Evolutionary conservation across 53 echinoderm and acorn worm genomes (phyloP), one percentile per base, ranked within the genome.

Genomic region (Paracentrotus lividus): DNA sequence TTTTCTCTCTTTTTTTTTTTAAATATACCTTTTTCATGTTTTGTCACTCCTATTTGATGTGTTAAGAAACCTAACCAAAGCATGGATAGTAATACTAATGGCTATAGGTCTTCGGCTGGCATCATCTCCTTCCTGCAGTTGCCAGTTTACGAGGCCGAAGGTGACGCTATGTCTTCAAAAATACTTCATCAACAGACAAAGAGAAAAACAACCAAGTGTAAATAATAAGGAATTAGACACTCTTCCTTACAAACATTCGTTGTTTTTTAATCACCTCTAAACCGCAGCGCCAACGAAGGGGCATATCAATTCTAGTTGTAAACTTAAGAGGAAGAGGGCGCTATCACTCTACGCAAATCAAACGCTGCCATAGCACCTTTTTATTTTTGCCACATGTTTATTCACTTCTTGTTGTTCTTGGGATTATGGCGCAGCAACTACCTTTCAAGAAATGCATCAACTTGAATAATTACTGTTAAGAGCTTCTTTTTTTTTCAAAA

Each of bases 111-210:
- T 67, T 67, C 32, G 67, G 8, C 15, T 67, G 8, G 24, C 32
- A 14, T n/a, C n/a, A n/a, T 32, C 72, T 72, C 20, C 72, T 72
- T 72, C 72, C 72, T 72, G 18, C 40, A 8, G 40, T 20, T 72
- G 36, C 20, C 36, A 21, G 36, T 40, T 36, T 72, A 72, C 72
- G 72, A 72, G 72, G 5, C 40, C 16, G 72, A 72, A 16, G n/a
- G 72, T 72, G 72, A 72, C 72, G 40, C 3, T 12, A 67, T 72
- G 29, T 29, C 64, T 64, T 64, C 38, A 16, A 9, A 40, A 72
- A 36, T 72, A 36, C 72, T 1, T 72, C 36, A 72, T 72, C 18
- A 72, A 38, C 38, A 72, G 72, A 72, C 72, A 72, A 72, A 72
- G 72, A 72, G 40, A 16, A 40, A 4, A 72, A 72, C 20, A 72